These are phyloP conservation scores for Caradrina clavipalpis DNA, from an alignment of 2,888 invertebrate genomes.

Conservation along the genomic window DNA sequence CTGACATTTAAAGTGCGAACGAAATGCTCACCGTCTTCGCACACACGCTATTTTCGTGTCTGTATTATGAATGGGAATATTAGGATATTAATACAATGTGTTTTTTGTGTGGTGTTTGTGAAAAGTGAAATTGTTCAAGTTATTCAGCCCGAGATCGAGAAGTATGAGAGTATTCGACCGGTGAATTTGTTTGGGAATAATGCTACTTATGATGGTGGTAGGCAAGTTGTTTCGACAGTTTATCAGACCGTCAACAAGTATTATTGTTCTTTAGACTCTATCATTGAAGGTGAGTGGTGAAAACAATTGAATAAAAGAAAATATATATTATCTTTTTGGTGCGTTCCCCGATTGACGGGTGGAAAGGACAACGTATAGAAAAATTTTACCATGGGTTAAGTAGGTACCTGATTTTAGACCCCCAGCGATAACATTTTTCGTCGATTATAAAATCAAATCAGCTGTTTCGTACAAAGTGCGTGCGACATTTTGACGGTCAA, in stretches of 20 bases:
- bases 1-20: constrained; percentile 23
- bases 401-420: too few relatives aligned
- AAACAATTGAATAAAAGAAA: too few relatives aligned
- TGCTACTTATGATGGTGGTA: neutral
- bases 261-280: constrained; percentile 63
- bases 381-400: too few relatives aligned
- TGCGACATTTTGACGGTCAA: too few relatives aligned
- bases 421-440: too few relatives aligned
- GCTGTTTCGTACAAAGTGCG: too few relatives aligned
- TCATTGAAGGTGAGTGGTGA: constrained; percentile 63
- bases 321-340: too few relatives aligned
- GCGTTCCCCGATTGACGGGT: too few relatives aligned
- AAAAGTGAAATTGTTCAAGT: constrained; percentile 1
- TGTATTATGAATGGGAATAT: constrained; percentile 47
- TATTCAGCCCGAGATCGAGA: constrained; percentile 25
- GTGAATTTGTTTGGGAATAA: neutral
- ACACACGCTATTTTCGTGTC: neutral
- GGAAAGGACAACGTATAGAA: too few relatives aligned
- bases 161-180: constrained; percentile 1
- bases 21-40: constrained; percentile 23
- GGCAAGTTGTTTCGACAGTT: constrained; percentile 62
- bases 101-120: constrained; percentile 13
- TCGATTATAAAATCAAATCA: too few relatives aligned
- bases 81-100: constrained; percentile 35
- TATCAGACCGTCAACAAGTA: constrained; percentile 72